phyloP scores from a whole-genome alignment of 2,888 invertebrate genomes.

The Thumatha senex region DNA sequence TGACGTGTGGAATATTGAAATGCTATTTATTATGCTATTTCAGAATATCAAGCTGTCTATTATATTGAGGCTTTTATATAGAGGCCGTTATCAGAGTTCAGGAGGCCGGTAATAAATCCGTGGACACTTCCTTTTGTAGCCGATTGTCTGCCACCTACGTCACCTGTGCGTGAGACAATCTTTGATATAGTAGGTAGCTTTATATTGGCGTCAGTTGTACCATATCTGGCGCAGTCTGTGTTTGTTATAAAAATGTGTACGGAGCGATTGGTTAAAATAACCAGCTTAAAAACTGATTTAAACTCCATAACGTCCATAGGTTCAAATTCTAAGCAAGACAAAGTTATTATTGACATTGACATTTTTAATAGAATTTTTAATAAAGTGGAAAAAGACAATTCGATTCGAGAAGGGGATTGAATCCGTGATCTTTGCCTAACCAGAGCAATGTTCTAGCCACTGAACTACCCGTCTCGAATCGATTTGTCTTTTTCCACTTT shows the following conservation, averaged over 20 bases:
- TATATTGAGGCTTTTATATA: conserved; percentile 23
- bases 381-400: no score
- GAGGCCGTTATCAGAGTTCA: conserved; percentile 36
- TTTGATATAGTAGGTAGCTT: not conserved
- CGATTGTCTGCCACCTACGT: conserved; percentile 38
- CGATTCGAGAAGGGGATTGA: no score
- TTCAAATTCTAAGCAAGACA: no score
- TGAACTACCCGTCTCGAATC: no score
- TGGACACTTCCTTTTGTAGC: conserved; percentile 33
- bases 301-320: no score
- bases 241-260: not conserved
- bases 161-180: conserved; percentile 21
- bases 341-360: no score
- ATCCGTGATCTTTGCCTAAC: no score
- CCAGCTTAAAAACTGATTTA: no score
- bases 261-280: not conserved
- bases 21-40: conserved; percentile 13
- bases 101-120: conserved; percentile 31
- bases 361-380: no score
- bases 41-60: conserved; percentile 19
- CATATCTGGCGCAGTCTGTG: no score
- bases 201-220: conserved; percentile 9
- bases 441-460: no score
- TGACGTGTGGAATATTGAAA: not conserved
- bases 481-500: no score